Evolutionary conservation across 2,888 invertebrate species (phyloP).

Genomic region (Acronicta leporina): DNA sequence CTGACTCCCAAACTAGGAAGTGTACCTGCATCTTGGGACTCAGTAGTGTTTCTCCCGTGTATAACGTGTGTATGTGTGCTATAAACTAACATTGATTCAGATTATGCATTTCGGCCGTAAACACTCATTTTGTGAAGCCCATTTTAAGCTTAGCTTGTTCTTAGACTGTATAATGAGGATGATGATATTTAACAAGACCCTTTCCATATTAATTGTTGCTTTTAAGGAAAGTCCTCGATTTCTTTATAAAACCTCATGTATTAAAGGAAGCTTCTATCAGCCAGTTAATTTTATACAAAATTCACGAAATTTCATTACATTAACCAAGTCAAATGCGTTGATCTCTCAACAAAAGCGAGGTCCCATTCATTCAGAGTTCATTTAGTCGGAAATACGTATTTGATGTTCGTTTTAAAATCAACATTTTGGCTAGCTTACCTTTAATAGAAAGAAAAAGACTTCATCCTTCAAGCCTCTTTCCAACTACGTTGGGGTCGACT

Average conservation of each 20-base stretch:
- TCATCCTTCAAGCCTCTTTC: no score
- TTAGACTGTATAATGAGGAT: background rate
- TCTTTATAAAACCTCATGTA: conserved; percentile 77
- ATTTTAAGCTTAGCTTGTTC: background rate
- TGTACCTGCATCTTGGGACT: no score
- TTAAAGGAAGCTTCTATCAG: conserved; percentile 73
- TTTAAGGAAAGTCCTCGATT: conserved; percentile 58
- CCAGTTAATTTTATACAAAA: conserved; percentile 79
- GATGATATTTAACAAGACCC: conserved; percentile 13
- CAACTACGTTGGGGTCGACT: no score
- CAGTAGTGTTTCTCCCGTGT: no score
- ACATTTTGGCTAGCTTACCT: conserved; percentile 27
- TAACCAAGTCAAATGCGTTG: conserved; percentile 80
- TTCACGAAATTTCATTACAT: conserved; percentile 82
- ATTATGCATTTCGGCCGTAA: no score
- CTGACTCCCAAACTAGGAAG: no score
- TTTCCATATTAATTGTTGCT: conserved; percentile 56
- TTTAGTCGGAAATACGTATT: conserved; percentile 62
- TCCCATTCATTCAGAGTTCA: conserved; percentile 60
- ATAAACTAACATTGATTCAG: no score
- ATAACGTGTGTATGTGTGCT: no score
- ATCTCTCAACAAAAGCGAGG: conserved; percentile 63
- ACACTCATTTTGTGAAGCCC: no score
- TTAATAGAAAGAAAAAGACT: conserved; percentile 1
- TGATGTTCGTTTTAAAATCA: conserved; percentile 56